A percentile compares a stretch with the other conserved stretches of the same genome.
Evolutionary conservation across 64 coral and sea anemone genomes (phyloP).

Genomic region (Acropora yongei): DNA sequence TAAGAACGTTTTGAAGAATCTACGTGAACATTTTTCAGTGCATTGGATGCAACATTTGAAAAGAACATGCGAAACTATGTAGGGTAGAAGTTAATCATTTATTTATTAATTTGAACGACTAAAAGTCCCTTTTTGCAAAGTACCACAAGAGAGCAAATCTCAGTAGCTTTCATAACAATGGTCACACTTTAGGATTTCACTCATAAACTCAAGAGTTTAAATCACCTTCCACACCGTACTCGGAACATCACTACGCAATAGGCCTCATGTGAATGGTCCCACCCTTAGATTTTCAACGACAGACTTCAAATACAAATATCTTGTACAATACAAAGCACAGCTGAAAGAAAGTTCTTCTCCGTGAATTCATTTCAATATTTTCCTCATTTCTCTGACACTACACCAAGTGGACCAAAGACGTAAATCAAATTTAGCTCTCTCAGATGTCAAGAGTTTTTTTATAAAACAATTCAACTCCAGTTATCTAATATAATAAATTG

Average conservation of each 20-base stretch:
- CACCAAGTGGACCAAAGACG: neutral
- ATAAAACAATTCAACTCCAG: no score
- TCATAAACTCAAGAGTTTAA: neutral
- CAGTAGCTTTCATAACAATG: neutral
- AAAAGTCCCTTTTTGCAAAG: no score
- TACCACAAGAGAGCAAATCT: no score
- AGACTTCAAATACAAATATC: no score
- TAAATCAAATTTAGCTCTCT: neutral
- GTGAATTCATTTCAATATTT: neutral
- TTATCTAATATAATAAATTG: neutral
- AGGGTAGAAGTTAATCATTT: no score
- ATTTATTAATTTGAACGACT: no score
- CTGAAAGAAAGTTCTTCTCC: neutral
- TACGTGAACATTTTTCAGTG: neutral
- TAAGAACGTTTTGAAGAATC: neutral
- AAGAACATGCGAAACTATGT: neutral
- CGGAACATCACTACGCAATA: no score
- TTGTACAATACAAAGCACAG: no score
- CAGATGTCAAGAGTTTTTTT: neutral
- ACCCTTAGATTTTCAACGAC: no score
- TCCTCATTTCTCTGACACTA: neutral
- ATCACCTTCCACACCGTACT: neutral
- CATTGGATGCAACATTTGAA: neutral
- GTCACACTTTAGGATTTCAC: neutral
- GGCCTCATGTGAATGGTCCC: no score